Conservation (phyloP, 2,113 vertebrate species). For the Gavialis gangeticus region DNA sequence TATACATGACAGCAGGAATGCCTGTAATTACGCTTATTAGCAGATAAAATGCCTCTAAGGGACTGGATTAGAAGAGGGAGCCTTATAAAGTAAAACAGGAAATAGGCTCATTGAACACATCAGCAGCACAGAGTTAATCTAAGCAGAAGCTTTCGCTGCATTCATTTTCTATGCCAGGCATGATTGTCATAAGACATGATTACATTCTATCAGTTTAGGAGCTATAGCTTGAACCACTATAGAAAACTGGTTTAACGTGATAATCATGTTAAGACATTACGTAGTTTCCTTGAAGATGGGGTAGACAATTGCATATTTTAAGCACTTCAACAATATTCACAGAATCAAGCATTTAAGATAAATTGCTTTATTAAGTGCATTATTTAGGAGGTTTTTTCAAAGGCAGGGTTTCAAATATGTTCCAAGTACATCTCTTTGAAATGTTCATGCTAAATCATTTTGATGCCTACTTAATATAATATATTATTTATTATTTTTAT, state of each 20-base stretch:
- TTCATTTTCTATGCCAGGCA: constrained; percentile 60
- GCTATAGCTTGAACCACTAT: constrained; percentile 33
- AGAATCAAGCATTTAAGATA: constrained; percentile 22
- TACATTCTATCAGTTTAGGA: constrained; percentile 46
- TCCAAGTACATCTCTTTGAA: not conserved
- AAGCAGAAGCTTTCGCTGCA: constrained; percentile 13
- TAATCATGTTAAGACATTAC: constrained; percentile 49
- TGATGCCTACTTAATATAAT: not conserved
- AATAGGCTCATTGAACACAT: constrained; percentile 51
- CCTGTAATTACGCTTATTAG: constrained; percentile 63
- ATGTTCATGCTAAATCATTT: not conserved
- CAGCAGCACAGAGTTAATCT: constrained; percentile 43
- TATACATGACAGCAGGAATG: constrained; percentile 64
- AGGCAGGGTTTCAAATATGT: not conserved
- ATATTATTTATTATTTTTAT: not conserved
- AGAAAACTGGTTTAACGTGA: constrained; percentile 59
- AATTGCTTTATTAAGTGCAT: not conserved
- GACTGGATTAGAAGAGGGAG: constrained; percentile 11
- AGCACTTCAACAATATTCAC: constrained; percentile 15
- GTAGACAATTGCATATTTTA: not conserved
- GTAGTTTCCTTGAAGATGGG: constrained; percentile 13
- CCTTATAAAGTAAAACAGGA: constrained; percentile 60
- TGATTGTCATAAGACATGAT: constrained; percentile 40
- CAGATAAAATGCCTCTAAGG: constrained; percentile 57
- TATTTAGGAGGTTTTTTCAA: constrained; percentile 9